Base-by-base conservation (phyloP, 2,113 vertebrate genomes). In the Spilogale gracilis region DNA sequence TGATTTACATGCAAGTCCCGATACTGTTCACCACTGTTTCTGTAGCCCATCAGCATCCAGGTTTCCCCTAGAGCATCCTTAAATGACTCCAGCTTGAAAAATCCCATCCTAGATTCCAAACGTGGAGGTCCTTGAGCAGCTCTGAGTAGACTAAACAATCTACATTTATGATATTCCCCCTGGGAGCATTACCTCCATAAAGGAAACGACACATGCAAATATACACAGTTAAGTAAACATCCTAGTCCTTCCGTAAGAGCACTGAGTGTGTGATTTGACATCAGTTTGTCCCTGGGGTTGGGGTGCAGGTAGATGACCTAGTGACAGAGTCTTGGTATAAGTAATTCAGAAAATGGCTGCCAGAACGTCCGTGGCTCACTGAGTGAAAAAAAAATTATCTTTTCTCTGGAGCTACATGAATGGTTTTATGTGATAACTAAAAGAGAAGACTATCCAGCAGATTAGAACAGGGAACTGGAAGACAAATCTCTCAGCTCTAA, bases 41-140 rank as follows among this genome's bases (percentile, higher is more conserved):
- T 89, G 60, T 25, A 89, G 61, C 81, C 17, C 3, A 80, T 69
- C 71, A 60, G 43, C 71, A 88, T 27, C 38, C 67, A 95, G 87
- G 25, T 87, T 96, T 88, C 63, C 89, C 74, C 83, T 78, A 30
- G 58, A 96, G 90, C 43, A 78, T 61, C 83, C 76, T 88, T 82
- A 73, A 97, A 38, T 67, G 65, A 95, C 80, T 96, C 92, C 50
- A 94, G 58, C 48, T 92, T 88, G 65, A 97, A 52, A 60, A 97
- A 96, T 58, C 52, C 50, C 60, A 91, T 43, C n/a, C 30, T 32
- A 90, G 48, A 76, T 54, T 92, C 58, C 71, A 84, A 90, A 84
- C 25, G 65, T 52, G 6, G 48, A 67, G 71, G 63, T 67, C 69
- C 54, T 92, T 92, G 43, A 73, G 25, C 60, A 74, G 7, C 21